phyloP scores from a whole-genome alignment of 2,888 invertebrate genomes.

The Acronicta leporina region DNA sequence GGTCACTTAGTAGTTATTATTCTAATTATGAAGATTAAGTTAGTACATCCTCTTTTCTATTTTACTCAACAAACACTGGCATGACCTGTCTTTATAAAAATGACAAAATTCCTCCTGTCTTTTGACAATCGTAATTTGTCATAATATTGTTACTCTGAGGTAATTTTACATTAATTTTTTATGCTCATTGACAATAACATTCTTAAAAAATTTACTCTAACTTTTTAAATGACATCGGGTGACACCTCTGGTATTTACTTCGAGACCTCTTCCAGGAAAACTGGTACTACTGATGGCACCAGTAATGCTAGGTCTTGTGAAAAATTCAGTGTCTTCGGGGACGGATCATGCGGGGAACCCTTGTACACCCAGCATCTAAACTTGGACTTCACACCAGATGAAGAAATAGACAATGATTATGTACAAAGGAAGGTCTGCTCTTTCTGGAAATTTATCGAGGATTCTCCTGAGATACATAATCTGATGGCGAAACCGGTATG shows the following conservation, averaged over 20 bases:
- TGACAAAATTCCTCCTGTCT: no score
- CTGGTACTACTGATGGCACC: background rate
- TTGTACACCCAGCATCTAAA: conserved; percentile 21
- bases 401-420: conserved; percentile 52
- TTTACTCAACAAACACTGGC: background rate
- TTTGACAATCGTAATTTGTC: no score
- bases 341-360: conserved; percentile 47
- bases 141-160: no score
- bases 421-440: conserved; percentile 61
- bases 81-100: background rate
- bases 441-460: conserved; percentile 63
- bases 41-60: background rate
- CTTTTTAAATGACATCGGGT: conserved; percentile 7
- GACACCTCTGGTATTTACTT: background rate
- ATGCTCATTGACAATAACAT: background rate
- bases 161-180: no score
- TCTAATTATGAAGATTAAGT: no score
- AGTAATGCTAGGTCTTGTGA: conserved; percentile 25
- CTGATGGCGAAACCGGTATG: conserved; percentile 59
- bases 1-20: no score
- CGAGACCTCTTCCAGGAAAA: background rate
- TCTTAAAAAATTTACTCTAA: background rate
- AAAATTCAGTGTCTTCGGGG: conserved; percentile 16
- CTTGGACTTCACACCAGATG: conserved; percentile 54
- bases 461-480: conserved; percentile 51